phyloP scores from a whole-genome alignment of 2,797 vertebrate species.

The Gastrophryne carolinensis region DNA sequence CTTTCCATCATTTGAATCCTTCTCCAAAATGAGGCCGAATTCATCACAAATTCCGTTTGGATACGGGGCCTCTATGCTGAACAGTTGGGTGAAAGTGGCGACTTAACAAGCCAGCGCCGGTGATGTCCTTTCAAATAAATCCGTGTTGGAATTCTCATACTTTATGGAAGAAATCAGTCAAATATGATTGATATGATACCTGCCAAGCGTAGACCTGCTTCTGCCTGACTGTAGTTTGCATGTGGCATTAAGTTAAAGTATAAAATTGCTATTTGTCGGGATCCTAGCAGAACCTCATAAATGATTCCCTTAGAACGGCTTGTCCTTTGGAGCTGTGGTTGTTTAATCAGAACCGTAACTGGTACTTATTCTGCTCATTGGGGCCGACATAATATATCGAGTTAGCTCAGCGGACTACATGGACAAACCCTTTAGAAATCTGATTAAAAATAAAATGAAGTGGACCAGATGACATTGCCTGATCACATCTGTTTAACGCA shows the following conservation, averaged over 20 bases:
- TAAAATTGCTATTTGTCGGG: neutral
- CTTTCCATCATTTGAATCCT: neutral
- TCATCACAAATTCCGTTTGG: conserved; percentile 2
- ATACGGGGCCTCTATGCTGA: neutral
- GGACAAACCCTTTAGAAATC: neutral
- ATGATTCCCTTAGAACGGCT: conserved; percentile 18
- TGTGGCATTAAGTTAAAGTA: neutral
- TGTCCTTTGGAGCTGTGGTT: neutral
- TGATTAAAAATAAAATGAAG: neutral
- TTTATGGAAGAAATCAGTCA: conserved; percentile 5
- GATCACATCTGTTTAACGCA: conserved; percentile 15
- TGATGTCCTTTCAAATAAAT: neutral
- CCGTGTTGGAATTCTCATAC: neutral
- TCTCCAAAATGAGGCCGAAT: neutral
- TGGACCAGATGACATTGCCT: neutral
- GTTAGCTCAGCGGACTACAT: neutral
- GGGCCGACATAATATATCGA: neutral
- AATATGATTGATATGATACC: neutral
- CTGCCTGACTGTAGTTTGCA: neutral
- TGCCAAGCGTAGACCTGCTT: neutral
- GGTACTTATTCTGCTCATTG: neutral
- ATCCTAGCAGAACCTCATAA: conserved; percentile 1
- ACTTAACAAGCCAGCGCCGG: neutral
- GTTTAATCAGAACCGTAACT: neutral
- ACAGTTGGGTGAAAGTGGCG: neutral